Conservation (phyloP, 2,113 vertebrate genomes). For the Mirounga angustirostris region DNA sequence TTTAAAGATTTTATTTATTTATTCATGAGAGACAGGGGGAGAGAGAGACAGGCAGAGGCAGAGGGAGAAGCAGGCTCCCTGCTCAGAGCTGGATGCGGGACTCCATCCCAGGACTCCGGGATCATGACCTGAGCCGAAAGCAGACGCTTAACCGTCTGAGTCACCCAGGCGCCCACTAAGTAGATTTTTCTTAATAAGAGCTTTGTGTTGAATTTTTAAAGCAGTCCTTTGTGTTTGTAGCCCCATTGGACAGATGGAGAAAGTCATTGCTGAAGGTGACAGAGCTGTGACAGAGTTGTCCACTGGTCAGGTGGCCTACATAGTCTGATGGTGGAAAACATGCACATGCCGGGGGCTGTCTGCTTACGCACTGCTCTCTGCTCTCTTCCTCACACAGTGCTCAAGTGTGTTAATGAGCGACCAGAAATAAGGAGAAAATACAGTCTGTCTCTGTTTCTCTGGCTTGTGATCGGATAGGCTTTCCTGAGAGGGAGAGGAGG, state of each 20-base stretch:
- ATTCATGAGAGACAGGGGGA: no score
- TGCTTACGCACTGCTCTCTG: background rate
- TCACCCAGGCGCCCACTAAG: background rate
- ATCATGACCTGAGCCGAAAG: no score
- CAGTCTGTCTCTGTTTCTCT: background rate
- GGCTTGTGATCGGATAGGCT: background rate
- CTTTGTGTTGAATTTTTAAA: slow-evolving; percentile 4
- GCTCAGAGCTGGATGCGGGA: no score
- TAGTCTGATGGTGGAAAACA: background rate
- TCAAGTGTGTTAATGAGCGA: background rate
- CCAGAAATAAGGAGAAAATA: background rate
- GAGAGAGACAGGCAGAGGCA: no score
- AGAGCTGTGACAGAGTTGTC: background rate
- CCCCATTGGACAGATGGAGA: background rate
- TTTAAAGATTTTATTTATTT: no score
- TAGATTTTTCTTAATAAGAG: slow-evolving; percentile 1
- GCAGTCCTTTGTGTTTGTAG: background rate
- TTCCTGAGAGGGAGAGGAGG: background rate
- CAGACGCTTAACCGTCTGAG: no score
- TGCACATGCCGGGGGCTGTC: background rate
- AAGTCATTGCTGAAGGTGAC: background rate
- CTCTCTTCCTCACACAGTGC: background rate
- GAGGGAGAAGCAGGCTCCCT: no score
- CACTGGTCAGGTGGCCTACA: background rate
- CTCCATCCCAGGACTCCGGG: no score